Evolutionary conservation across 2,113 vertebrate species (phyloP).

Genomic region (Pristiophorus japonicus): DNA sequence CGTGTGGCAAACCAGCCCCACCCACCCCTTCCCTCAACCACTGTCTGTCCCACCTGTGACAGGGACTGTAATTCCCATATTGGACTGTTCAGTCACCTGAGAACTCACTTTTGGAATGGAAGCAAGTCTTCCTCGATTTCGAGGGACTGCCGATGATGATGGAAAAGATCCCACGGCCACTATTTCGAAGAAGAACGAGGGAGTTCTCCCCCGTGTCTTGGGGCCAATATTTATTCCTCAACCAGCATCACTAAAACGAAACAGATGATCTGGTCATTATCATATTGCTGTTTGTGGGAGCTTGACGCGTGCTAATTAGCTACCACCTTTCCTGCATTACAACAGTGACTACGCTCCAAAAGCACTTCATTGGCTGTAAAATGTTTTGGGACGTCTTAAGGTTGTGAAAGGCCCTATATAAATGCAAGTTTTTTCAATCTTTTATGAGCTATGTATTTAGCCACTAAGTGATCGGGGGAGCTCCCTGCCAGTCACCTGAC

Average conservation of each 20-base stretch:
- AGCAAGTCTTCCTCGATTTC: no score
- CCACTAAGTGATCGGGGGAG: not conserved
- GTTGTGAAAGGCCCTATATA: not conserved
- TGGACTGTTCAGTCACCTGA: no score
- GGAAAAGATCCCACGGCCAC: not conserved
- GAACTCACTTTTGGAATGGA: no score
- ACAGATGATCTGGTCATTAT: not conserved
- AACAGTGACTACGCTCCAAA: not conserved
- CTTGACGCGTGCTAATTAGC: not conserved
- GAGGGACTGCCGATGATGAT: no score
- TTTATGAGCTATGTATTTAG: not conserved
- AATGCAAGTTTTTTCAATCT: not conserved
- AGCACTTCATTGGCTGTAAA: not conserved
- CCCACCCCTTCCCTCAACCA: no score
- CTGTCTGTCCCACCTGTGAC: no score
- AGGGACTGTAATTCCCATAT: no score
- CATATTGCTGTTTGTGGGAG: not conserved
- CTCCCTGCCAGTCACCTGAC: not conserved
- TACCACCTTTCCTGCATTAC: not conserved
- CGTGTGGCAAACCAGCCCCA: no score
- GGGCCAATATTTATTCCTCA: not conserved
- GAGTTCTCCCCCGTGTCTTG: not conserved
- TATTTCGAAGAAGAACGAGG: not conserved
- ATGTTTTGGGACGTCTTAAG: not conserved
- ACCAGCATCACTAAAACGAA: not conserved